Evolutionary conservation across 2,797 vertebrate genomes (phyloP), one percentile per base, ranked within the genome.

Genomic region (Labeo calbasu): DNA sequence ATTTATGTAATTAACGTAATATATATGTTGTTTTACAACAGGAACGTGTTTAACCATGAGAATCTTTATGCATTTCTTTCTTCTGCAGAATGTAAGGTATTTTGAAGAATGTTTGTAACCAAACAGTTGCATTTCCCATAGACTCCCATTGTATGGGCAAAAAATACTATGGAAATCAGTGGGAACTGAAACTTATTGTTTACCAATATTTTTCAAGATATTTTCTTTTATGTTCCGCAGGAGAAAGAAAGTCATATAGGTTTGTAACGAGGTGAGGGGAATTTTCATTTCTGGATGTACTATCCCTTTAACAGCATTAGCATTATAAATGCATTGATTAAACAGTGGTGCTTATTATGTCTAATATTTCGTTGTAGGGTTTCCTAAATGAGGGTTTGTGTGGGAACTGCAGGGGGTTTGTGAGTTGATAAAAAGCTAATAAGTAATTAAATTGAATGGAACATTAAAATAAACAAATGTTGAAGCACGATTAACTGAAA

Each of bases 311-410:
- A 12, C 21, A 28, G 19, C 1, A 65, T 78, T 50, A 50, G 43
- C 59, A 65, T 78, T 78, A 21, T 12, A 28, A 65, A 65, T 28
- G 59, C 59, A 32, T 78, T 53, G 23, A 53, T 32, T 73, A 32
- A 73, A 21, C 32, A 0, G 10, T 53, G 25, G 25, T 32, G 50
- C 17, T 71, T 71, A 13, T 6, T n/a, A 17, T 71, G 13, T n/a
- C n/a, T 28, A 17, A 72, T 51, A 19, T 5, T 51, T 53, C 3
- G 9, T 48, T 73, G 15, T 51, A 21, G 15, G 48, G 10, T 53
- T 73, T 73, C 25, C 15, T 17, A 32, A 73, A 32, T 19, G 10
- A 10, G 14, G 23, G 2, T 46, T 71, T 71, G 13, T 69, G 66
- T 1, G 0, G 19, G 5, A 69, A 68, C 25, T 12, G 32, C 32